Evolutionary conservation across 2,888 invertebrate genomes (phyloP).

Genomic region (Muschampia plurimacula): DNA sequence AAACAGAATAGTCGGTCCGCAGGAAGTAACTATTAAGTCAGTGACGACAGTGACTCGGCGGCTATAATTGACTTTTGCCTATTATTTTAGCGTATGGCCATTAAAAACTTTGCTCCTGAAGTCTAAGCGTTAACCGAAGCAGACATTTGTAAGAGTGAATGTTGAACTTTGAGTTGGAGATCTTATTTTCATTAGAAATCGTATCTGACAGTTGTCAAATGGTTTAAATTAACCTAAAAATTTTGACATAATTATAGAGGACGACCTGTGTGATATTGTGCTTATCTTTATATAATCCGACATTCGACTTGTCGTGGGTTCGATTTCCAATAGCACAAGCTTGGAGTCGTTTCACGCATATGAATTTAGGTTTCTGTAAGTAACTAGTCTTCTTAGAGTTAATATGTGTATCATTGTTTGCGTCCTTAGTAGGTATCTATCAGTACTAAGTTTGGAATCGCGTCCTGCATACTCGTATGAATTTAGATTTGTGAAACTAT

Average conservation of each 20-base stretch:
- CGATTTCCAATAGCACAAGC: too few relatives aligned
- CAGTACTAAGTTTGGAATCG: too few relatives aligned
- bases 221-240: background rate
- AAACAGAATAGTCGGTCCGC: conserved; percentile 19
- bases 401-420: too few relatives aligned
- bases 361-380: too few relatives aligned
- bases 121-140: background rate
- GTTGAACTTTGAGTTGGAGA: background rate
- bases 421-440: too few relatives aligned
- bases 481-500: too few relatives aligned
- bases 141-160: background rate
- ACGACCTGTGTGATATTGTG: too few relatives aligned
- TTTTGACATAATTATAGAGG: background rate
- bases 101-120: background rate
- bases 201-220: background rate
- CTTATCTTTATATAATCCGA: too few relatives aligned
- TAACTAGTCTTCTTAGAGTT: too few relatives aligned
- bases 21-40: conserved; percentile 28
- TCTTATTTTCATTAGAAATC: background rate
- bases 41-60: background rate
- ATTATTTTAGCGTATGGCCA: conserved; percentile 13
- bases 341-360: too few relatives aligned
- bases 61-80: conserved; percentile 31
- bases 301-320: too few relatives aligned
- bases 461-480: too few relatives aligned